phyloP scores from a whole-genome alignment of 1,140 invertebrate species.

The Drosophila micromelanica region DNA sequence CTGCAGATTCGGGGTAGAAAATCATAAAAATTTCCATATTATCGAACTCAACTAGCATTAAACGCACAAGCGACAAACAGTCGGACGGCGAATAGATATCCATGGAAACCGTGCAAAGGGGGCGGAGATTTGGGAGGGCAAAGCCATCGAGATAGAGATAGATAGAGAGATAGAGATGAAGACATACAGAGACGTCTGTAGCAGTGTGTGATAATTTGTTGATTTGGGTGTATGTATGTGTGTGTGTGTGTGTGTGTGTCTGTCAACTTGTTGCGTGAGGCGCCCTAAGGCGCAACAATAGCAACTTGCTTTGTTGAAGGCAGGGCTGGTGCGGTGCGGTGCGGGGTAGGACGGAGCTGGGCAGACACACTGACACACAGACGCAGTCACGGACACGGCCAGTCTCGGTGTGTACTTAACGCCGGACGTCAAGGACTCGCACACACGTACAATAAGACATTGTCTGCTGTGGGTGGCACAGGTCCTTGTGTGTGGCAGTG shows the following conservation, averaged over 20 bases:
- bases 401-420: constrained; percentile 20
- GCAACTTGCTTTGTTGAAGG: constrained; percentile 13
- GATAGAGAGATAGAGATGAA: constrained; percentile 14
- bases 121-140: not conserved
- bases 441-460: constrained; percentile 29
- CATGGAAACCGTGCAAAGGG: constrained; percentile 7
- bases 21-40: constrained; percentile 78
- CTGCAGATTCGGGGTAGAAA: constrained; percentile 65
- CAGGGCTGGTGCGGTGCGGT: not conserved
- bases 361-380: constrained; percentile 24
- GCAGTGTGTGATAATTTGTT: constrained; percentile 70
- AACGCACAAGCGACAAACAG: constrained; percentile 1
- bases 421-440: constrained; percentile 37
- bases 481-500: constrained; percentile 59
- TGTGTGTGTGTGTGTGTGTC: constrained; percentile 16
- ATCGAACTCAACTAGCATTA: constrained; percentile 63
- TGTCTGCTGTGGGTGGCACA: constrained; percentile 43
- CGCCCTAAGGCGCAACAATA: constrained; percentile 34
- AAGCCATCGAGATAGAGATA: not conserved
- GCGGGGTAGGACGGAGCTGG: not conserved
- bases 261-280: constrained; percentile 69
- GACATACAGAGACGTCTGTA: constrained; percentile 37
- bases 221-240: constrained; percentile 48
- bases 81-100: constrained; percentile 7
- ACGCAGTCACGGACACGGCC: constrained; percentile 39